Percentiles rank a stretch among this genome's conserved stretches.
Conservation (phyloP, 2,113 vertebrate genomes). For the Caracal caracal region DNA sequence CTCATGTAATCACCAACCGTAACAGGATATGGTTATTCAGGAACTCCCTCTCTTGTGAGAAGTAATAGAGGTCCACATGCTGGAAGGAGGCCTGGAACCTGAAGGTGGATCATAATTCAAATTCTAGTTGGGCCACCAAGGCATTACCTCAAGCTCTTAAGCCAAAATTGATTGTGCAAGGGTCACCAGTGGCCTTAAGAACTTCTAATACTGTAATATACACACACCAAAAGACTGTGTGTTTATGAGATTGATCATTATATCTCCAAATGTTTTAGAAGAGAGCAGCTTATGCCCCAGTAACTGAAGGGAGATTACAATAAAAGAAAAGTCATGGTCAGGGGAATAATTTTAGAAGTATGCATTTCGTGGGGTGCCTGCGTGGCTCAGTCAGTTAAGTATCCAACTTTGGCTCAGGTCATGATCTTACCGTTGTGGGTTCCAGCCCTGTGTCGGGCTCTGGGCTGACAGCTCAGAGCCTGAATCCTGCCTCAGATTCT, state of each 20-base stretch:
- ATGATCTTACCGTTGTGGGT: too few species aligned
- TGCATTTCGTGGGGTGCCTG: background rate
- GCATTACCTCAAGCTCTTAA: background rate
- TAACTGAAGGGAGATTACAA: background rate
- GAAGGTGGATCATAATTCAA: background rate
- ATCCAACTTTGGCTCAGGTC: too few species aligned
- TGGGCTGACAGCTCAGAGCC: too few species aligned
- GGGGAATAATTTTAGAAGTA: background rate
- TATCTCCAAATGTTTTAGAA: background rate
- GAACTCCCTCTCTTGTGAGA: background rate
- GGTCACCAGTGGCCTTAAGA: background rate
- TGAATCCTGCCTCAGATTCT: too few species aligned
- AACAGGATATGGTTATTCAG: background rate
- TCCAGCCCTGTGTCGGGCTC: too few species aligned
- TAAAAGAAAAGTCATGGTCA: background rate
- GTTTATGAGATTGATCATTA: background rate
- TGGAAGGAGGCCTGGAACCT: background rate
- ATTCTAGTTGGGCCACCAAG: background rate
- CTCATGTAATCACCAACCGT: background rate
- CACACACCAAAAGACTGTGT: background rate
- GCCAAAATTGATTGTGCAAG: background rate
- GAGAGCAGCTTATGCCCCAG: background rate
- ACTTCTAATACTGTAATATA: background rate
- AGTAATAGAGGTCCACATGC: background rate
- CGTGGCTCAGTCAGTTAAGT: too few species aligned